These are phyloP conservation scores for Hydrocynus forskahlii DNA, from an alignment of 2,797 vertebrate species.

Conservation along the genomic window DNA sequence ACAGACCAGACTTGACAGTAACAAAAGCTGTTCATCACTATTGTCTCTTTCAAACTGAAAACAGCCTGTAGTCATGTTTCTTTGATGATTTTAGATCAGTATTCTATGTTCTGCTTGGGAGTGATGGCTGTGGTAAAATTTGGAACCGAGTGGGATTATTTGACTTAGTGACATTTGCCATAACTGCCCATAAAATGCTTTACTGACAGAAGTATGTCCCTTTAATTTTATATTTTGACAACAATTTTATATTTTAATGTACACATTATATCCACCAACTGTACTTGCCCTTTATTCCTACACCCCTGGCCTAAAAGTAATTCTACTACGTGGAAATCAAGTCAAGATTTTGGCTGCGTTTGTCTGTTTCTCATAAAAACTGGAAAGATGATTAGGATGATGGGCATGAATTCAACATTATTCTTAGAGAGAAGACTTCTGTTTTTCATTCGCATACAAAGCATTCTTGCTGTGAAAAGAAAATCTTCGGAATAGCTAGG, in stretches of 20 bases:
- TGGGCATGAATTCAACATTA: background rate
- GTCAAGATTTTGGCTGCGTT: background rate
- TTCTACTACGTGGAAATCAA: background rate
- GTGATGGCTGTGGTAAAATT: background rate
- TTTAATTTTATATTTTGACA: background rate
- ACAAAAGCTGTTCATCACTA: background rate
- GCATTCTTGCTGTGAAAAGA: background rate
- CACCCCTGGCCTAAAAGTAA: background rate
- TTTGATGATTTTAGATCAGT: constrained; percentile 2
- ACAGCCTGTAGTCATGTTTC: background rate
- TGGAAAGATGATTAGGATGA: background rate
- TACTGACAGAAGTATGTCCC: background rate
- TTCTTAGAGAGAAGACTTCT: background rate
- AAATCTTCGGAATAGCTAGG: background rate
- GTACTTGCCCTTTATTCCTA: background rate
- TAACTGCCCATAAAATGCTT: background rate
- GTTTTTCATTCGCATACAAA: background rate
- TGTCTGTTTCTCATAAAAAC: background rate
- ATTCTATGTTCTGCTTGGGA: background rate
- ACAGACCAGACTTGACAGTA: background rate
- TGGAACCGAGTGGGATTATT: background rate
- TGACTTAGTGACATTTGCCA: background rate
- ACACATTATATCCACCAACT: background rate
- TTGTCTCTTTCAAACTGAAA: constrained; percentile 1
- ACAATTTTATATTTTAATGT: background rate